Evolutionary conservation across 1,140 invertebrate species (phyloP), one percentile per base, ranked within the genome.

Genomic region (Scaptomyza hsui): DNA sequence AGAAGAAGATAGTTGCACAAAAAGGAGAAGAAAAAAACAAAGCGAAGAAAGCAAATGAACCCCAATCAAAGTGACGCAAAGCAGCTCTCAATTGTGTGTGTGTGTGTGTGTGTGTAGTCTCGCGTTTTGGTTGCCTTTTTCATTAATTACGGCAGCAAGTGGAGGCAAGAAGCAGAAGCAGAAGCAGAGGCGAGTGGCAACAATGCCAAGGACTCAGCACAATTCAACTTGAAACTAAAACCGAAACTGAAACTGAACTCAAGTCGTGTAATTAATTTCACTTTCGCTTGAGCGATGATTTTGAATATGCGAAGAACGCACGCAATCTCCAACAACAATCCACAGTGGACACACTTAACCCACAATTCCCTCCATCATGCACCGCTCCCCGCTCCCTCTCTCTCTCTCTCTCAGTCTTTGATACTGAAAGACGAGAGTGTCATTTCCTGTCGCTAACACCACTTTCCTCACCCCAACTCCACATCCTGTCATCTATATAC

Each of bases 271-370:
- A 86, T 86, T 86, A 86, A 86, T 86, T 88, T 88, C 82, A 82
- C 78, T 88, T 86, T 86, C 78, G 82, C 62, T 77, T 78, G 70
- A 88, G 82, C 82, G 77, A 88, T 81, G 81, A 82, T 79, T 81
- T 88, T 86, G 81, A 86, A 86, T 78, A 88, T 78, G 57, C 61
- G 51, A 52, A 67, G 47, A 56, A 35, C 67, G 60, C 82, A 88
- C 78, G 82, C 82, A 78, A 85, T 68, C 64, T 68, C 64, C 69
- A 65, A 62, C n/a, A 56, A 26, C 73, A 61, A 44, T 49, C 37
- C 41, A 41, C 32, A 9, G 24, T 10, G 53, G 37, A 29, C 32
- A 19, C 18, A 4, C 56, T 19, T 26, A 2, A 32, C 41, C 6
- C 0, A 21, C 7, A 12, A 19, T 42, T 13, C 16, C 41, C 16